Base-by-base conservation (phyloP, 2,797 vertebrate species). In the Characodon lateralis region DNA sequence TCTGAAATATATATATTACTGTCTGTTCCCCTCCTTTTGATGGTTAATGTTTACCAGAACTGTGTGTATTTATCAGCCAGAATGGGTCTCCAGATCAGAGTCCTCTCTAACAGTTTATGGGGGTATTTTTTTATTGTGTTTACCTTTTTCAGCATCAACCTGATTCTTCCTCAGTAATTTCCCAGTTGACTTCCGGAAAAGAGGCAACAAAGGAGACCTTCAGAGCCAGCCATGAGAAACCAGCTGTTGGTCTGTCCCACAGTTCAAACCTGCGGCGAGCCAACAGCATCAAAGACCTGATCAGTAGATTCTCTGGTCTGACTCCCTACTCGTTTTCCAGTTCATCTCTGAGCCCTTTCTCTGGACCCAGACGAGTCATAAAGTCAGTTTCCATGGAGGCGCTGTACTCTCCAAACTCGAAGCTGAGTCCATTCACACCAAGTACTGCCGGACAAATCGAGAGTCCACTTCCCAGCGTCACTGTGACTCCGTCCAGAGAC, bases 261-360 rank as follows among this genome's bases (percentile, higher is more conserved):
- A 53, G 71, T 18, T 80, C 88, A 26, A 88, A 78, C 69, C 86
- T 95, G 61, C 82, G 66, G 0, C 87, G 87, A 69, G 72, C 88
- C 0, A 71, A 89, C 68, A 95, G 94, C 26, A 79, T 95, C 48
- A 95, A 95, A 87, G 73, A 93, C 48, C 91, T 96, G 78, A 94
- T 95, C 78, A 72, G 24, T 77, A 94, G 80, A 86, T 95, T 95
- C 80, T 94, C 94, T 0, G 78, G 73, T 71, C 73, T 74, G 0
- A 87, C 89, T 20, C 22, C 26, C 0, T 46, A 71, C 65, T 56
- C 43, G 12, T 18, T 61, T 14, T 69, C 61, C 1, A 63, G 68
- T 46, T 80, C 80, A 13, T 71, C 77, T 13, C 77, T 31, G 59
- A 83, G 77, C 24, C 77, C 72, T n/a, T 22, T 26, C 1, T 69